These are phyloP conservation scores for Cyprinodon brontotheroides DNA, from an alignment of 2,113 vertebrate species.

Conservation along the genomic window DNA sequence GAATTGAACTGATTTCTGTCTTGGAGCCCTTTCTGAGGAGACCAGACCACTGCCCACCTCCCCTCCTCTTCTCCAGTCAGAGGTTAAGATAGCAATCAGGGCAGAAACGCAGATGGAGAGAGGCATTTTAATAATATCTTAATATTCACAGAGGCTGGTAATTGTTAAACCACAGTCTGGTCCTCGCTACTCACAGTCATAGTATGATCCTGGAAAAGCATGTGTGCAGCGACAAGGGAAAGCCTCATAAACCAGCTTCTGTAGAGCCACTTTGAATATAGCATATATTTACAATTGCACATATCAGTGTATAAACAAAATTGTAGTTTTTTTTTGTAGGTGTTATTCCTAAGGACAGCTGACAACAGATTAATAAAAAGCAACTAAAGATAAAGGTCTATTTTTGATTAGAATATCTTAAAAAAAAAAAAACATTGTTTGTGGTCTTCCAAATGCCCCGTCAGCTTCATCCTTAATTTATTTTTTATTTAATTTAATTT, in stretches of 20 bases:
- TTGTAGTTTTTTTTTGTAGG: neutral
- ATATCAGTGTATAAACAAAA: neutral
- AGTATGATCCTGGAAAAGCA: conserved; percentile 90
- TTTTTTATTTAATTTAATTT: too few species aligned
- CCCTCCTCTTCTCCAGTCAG: conserved; percentile 86
- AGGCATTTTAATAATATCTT: conserved; percentile 99
- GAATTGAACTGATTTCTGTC: conserved; percentile 90
- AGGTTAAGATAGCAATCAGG: conserved; percentile 99
- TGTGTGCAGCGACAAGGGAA: conserved; percentile 80
- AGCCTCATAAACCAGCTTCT: conserved; percentile 69
- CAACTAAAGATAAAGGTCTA: neutral
- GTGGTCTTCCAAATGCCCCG: too few species aligned
- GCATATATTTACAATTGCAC: neutral
- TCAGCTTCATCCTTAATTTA: too few species aligned
- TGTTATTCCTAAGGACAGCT: neutral
- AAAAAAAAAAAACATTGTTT: too few species aligned
- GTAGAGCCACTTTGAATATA: neutral
- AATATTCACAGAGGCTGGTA: conserved; percentile 97
- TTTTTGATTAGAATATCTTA: too few species aligned
- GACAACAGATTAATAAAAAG: neutral
- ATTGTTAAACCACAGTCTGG: conserved; percentile 98
- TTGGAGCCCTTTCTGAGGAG: conserved; percentile 53
- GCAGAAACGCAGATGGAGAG: conserved; percentile 91
- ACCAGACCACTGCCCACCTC: conserved; percentile 71
- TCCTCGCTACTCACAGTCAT: conserved; percentile 79